Base-by-base conservation (phyloP, 1,140 invertebrate species). In the Manduca sexta region DNA sequence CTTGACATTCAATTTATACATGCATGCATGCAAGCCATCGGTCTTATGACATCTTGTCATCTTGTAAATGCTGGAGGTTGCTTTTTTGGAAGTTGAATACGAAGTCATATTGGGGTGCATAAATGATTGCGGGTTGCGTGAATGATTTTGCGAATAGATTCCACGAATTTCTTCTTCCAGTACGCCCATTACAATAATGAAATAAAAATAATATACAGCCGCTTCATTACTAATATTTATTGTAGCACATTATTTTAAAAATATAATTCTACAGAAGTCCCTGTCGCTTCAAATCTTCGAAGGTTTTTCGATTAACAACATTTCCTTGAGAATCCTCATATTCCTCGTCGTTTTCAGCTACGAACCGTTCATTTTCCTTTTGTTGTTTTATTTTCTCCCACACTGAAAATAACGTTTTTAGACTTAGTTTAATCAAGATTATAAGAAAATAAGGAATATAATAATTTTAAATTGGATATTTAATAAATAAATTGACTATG, bases 291-390 rank as follows among this genome's bases (percentile, higher is more conserved):
- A 99, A 90, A 92, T 99, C 98, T 83, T 99, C 98, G 75, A 94
- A 99, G 0, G 97, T 99, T 86, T 99, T 99, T 52, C 97, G 92
- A 87, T 97, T 99, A 0, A 99, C 97, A 12, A 99, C 98, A 90
- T 99, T 99, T 18, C 98, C 98, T 65, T 93, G 90, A 0, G 97
- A 97, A 88, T 99, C 98, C 89, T 99, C 98, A 88, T 95, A 99
- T 80, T 99, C 98, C 88, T 99, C 98, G 87, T 98, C 94, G 59
- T 94, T 93, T 72, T 99, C 98, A 0, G 98, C 94, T 64, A 97
- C 95, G 94, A 97, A 99, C 59, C 97, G 90, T 79, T 99, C 97
- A 16, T 91, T 91, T 69, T 98, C 96, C 75, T 99, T 99, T 67
- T 97, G 95, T 7, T 92, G 90, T 81, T 98, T 99, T 1, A 99